phyloP scores from a whole-genome alignment of 2,888 invertebrate genomes.

The Apamea crenata region DNA sequence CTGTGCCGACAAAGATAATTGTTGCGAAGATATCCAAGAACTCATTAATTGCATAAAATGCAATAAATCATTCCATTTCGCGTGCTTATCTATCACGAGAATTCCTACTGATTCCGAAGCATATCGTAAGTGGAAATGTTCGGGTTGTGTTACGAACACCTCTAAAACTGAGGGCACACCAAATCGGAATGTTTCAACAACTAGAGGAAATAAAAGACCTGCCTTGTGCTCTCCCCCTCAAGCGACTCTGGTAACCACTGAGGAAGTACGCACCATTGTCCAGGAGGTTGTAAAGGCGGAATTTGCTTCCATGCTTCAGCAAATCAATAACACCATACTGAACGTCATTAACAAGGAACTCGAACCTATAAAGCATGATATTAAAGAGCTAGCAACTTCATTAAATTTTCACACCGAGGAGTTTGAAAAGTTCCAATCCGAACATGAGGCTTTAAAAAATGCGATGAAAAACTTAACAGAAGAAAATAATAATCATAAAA shows the following conservation, averaged over 20 bases:
- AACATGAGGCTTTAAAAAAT: neutral
- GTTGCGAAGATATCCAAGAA: neutral
- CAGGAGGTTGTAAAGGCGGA: neutral
- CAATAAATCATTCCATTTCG: conserved; percentile 2
- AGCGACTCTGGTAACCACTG: neutral
- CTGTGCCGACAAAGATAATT: neutral
- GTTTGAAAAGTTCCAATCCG: neutral
- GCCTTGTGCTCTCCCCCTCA: neutral
- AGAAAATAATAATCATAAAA: neutral
- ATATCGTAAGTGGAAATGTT: conserved; percentile 16
- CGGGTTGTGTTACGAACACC: neutral
- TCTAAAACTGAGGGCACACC: neutral
- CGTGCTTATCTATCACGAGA: neutral
- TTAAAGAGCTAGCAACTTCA: neutral
- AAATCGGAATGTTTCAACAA: neutral
- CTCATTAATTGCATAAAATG: neutral
- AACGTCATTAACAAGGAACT: conserved; percentile 7
- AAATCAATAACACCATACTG: conserved; percentile 9
- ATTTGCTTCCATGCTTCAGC: neutral
- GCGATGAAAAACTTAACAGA: neutral
- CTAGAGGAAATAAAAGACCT: conserved; percentile 6
- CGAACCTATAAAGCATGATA: conserved; percentile 1
- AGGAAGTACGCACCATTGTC: conserved; percentile 2
- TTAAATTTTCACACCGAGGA: neutral
- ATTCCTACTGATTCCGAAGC: conserved; percentile 7